Conservation (phyloP, 1,140 invertebrate species). For the Hetaerina americana region DNA sequence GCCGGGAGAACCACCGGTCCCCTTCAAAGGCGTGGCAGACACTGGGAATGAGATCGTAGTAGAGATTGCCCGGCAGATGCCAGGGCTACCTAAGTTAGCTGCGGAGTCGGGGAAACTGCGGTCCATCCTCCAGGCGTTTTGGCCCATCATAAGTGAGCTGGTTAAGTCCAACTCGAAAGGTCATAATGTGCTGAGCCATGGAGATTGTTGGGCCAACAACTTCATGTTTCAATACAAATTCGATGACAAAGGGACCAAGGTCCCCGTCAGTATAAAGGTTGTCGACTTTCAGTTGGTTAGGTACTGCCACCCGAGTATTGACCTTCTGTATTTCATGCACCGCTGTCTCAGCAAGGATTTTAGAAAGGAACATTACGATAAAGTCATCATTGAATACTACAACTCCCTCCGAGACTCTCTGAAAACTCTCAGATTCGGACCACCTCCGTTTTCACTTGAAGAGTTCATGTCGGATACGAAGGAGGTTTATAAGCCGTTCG, state of each 20-base stretch:
- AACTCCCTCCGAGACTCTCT: background rate
- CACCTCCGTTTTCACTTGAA: background rate
- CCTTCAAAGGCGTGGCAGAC: background rate
- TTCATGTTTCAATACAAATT: conserved; percentile 11
- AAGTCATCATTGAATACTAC: background rate
- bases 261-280: conserved; percentile 7
- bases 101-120: background rate
- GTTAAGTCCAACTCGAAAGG: background rate
- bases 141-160: background rate
- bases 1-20: background rate
- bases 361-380: background rate
- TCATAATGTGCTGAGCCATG: conserved; percentile 6
- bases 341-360: background rate
- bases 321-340: background rate
- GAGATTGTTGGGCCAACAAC: conserved; percentile 14
- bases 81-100: background rate
- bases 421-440: background rate
- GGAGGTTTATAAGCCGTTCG: background rate
- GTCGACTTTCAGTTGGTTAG: conserved; percentile 16
- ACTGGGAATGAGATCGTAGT: background rate
- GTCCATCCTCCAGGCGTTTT: background rate
- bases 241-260: background rate
- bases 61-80: background rate
- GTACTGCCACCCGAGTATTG: background rate
- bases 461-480: background rate